Evolutionary conservation across 1,140 invertebrate genomes (phyloP), one percentile per base, ranked within the genome.

Genomic region (Druon quercuslanigerum): DNA sequence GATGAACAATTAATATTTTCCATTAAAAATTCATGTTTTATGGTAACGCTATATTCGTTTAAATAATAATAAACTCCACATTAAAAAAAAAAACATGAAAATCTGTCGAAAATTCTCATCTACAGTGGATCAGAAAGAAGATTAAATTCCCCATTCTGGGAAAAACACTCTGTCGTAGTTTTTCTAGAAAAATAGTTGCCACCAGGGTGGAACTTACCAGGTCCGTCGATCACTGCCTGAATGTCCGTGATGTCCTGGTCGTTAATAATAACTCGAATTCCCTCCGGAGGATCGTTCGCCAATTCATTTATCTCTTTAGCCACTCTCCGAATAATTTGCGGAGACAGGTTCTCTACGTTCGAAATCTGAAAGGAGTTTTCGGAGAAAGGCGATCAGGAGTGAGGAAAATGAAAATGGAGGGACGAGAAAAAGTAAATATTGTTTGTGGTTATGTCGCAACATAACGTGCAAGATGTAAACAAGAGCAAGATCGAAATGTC

Each of bases 231-330:
- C 75, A 94, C 93, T 19, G 97, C 97, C 91, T 98, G 96, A 85
- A 98, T 97, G 90, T 98, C 97, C 54, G 97, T 97, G 50, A 98
- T 95, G 89, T 98, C 97, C 88, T 97, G 95, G 84, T 98, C 96
- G 91, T 98, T 98, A 73, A 97, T 92, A 85, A 95, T 92, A 76
- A 98, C 94, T 92, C 96, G 95, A 78, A 98, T 97, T 66, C 97
- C 97, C 93, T 98, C 97, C 16, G 96, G 96, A 76, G 97, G 96
- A 83, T 95, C 93, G 79, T 92, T 92, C 71, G 93, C 92, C 78
- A 98, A 91, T 81, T 96, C 95, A 83, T 94, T 94, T 90, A 98
- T 93, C 92, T 98, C 97, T 89, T 96, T 96, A 33, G 94, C 94
- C 57, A 98, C 95, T 87, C 95, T 93, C 50, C 97, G 91, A 51